Evolutionary conservation across 2,888 invertebrate genomes (phyloP).

Genomic region (Tethea ocularis): DNA sequence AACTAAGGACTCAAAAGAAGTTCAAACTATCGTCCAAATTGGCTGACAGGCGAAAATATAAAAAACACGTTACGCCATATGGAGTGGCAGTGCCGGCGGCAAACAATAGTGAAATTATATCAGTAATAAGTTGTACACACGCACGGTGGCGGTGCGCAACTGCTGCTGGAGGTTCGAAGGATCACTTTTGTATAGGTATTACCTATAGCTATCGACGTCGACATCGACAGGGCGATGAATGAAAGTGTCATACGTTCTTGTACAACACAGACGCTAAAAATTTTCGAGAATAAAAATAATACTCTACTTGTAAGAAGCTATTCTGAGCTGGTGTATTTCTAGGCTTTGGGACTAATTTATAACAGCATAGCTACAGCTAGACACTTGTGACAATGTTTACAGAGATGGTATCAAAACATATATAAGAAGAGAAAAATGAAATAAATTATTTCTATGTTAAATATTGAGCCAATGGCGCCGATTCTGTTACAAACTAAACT

Average conservation of each 20-base stretch:
- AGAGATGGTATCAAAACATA: too few relatives aligned
- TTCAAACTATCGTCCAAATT: slow-evolving; percentile 71
- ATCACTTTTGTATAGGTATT: slow-evolving; percentile 37
- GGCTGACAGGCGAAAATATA: slow-evolving; percentile 57
- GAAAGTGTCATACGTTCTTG: slow-evolving; percentile 2
- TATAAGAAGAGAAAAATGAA: too few relatives aligned
- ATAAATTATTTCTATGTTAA: too few relatives aligned
- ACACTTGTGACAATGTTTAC: too few relatives aligned
- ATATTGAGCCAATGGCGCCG: too few relatives aligned
- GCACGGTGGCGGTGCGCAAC: slow-evolving; percentile 69
- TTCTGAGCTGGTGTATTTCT: too few relatives aligned
- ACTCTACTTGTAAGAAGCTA: too few relatives aligned
- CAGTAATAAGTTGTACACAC: slow-evolving; percentile 79
- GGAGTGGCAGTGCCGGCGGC: slow-evolving; percentile 70
- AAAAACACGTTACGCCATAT: slow-evolving; percentile 81
- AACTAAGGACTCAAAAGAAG: slow-evolving; percentile 62
- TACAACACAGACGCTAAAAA: background rate
- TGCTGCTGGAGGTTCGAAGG: slow-evolving; percentile 45
- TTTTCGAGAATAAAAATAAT: too few relatives aligned
- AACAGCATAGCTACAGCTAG: too few relatives aligned
- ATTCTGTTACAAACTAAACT: too few relatives aligned
- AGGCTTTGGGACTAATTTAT: too few relatives aligned
- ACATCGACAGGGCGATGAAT: background rate
- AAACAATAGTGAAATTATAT: slow-evolving; percentile 81
- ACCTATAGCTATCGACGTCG: background rate